Evolutionary conservation across 2,113 vertebrate species (phyloP).

Genomic region (Saguinus imperator): DNA sequence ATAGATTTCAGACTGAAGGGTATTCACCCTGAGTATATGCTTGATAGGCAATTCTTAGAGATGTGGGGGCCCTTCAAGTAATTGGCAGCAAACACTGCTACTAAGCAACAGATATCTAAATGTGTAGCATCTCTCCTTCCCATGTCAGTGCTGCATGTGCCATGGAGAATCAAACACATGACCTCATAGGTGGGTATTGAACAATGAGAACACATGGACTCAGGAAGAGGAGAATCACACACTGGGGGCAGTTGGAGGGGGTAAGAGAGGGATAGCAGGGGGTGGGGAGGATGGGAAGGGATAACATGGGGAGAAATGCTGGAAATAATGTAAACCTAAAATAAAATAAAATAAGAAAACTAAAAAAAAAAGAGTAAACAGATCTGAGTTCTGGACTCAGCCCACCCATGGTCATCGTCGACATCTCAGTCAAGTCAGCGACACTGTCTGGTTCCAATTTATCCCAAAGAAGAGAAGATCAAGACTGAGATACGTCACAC

Average conservation of each 20-base stretch:
- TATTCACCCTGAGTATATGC: neutral
- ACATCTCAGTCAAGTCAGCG: neutral
- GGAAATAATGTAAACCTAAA: too few relatives aligned
- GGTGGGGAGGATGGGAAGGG: too few relatives aligned
- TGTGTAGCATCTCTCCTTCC: neutral
- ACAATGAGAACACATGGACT: too few relatives aligned
- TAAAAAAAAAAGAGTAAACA: neutral
- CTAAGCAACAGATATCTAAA: neutral
- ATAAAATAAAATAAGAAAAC: too few relatives aligned
- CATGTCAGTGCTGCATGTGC: neutral
- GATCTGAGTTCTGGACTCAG: neutral
- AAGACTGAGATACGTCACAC: fast-evolving
- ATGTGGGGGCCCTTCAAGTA: neutral
- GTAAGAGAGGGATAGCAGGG: too few relatives aligned
- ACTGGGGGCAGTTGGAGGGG: too few relatives aligned
- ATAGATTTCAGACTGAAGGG: neutral
- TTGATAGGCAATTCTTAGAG: neutral
- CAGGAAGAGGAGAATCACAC: too few relatives aligned
- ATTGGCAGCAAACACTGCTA: neutral
- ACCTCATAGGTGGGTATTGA: too few relatives aligned
- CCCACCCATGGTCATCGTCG: neutral
- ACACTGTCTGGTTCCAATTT: neutral
- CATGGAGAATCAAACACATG: neutral
- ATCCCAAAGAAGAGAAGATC: neutral
- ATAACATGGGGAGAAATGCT: too few relatives aligned